Percentiles rank a stretch among this genome's conserved stretches.
phyloP scores from a whole-genome alignment of 2,888 invertebrate species.

The Resseliella maxima region DNA sequence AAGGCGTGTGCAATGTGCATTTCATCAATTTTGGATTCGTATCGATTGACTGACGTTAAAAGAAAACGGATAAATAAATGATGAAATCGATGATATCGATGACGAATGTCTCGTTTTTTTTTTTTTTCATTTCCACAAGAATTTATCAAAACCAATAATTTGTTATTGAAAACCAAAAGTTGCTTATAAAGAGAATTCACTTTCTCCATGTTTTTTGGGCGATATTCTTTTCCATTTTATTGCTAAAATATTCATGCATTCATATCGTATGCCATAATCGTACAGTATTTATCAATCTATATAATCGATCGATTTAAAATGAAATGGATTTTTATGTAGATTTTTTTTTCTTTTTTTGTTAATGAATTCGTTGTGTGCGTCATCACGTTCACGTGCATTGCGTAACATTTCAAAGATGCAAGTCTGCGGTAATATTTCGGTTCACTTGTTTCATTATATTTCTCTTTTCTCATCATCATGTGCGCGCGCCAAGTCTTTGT shows the following conservation, averaged over 20 bases:
- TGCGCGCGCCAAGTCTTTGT: not conserved
- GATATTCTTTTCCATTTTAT: not conserved
- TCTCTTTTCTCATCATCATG: too few relatives aligned
- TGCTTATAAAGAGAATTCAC: not conserved
- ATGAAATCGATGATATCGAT: too few relatives aligned
- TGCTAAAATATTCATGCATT: not conserved
- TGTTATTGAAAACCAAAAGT: not conserved
- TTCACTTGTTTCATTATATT: conserved; percentile 35
- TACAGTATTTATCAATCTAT: not conserved
- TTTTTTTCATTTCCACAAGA: too few relatives aligned
- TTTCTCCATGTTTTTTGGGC: not conserved
- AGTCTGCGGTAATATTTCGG: conserved; percentile 39
- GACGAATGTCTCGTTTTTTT: too few relatives aligned
- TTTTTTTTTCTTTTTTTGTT: not conserved
- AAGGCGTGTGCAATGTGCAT: conserved; percentile 30
- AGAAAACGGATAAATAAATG: not conserved
- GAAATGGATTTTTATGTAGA: not conserved
- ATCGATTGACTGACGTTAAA: not conserved
- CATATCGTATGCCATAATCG: not conserved
- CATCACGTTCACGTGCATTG: conserved; percentile 36
- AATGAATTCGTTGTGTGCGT: not conserved
- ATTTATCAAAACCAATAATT: too few relatives aligned
- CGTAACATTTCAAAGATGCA: conserved; percentile 14
- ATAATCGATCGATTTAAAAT: not conserved
- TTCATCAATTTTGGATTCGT: not conserved